Percentiles rank a stretch among this genome's conserved stretches.
Evolutionary conservation across 2,888 invertebrate genomes (phyloP).

Genomic region (Rhamnusium bicolor): DNA sequence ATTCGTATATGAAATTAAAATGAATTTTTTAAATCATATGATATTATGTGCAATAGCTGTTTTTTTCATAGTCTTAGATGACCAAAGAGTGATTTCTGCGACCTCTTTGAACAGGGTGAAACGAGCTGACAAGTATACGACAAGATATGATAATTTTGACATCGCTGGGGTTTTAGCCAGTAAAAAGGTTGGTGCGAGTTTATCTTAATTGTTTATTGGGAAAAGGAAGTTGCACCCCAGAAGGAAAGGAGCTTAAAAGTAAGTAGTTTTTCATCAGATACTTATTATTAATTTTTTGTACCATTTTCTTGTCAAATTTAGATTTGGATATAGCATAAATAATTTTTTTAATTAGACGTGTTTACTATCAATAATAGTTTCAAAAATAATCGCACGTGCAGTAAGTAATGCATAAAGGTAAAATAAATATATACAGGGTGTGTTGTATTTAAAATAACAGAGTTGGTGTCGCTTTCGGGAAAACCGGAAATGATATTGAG

Average conservation of each 20-base stretch:
- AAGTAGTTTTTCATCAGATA: constrained; percentile 32
- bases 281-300: background rate
- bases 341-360: too few relatives aligned
- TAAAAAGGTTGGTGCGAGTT: constrained; percentile 75
- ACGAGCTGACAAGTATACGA: constrained; percentile 72
- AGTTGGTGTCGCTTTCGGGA: too few relatives aligned
- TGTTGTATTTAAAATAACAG: too few relatives aligned
- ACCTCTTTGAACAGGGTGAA: constrained; percentile 63
- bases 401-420: too few relatives aligned
- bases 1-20: background rate
- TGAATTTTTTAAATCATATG: background rate
- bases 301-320: too few relatives aligned
- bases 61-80: constrained; percentile 67
- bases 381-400: too few relatives aligned
- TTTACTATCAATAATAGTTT: too few relatives aligned
- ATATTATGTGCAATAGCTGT: constrained; percentile 51
- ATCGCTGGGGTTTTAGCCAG: constrained; percentile 77
- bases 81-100: constrained; percentile 68
- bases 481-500: too few relatives aligned
- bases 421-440: too few relatives aligned
- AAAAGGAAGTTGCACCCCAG: constrained; percentile 76
- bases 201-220: constrained; percentile 79
- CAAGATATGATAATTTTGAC: constrained; percentile 76
- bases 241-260: constrained; percentile 74
- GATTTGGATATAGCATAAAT: too few relatives aligned